Base-by-base conservation (phyloP, 1,140 invertebrate genomes). In the Ruditapes philippinarum region DNA sequence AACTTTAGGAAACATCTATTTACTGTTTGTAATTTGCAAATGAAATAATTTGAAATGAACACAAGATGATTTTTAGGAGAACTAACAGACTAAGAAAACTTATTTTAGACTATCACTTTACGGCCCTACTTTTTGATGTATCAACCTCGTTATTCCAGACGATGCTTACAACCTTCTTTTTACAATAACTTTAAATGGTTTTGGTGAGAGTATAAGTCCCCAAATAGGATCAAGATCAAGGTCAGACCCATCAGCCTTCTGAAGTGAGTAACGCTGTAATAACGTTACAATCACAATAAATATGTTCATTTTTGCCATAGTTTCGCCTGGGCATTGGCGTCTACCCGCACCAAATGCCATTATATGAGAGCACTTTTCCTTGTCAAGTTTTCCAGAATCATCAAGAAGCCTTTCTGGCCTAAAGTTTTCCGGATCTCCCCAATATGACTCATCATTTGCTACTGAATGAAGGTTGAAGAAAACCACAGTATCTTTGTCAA, bases 391-490 rank as follows among this genome's bases (percentile, higher is more conserved):
- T 7, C 42, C 42, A 22, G 45, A 14, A 12, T 45, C 25, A 49
- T 45, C 33, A 28, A 78, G 49, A 2, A 78, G 28, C 28, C 74
- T 9, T 19, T 49, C 74, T n/a, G 74, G 74, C 1, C 74, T 17
- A 49, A 78, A 78, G 5, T 1, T 33, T 28, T 78, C 74, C 28
- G 42, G 74, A 38, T 78, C 74, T 45, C 74, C 40, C 74, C 74
- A 78, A 45, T 65, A 51, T 1, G 57, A 36, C 12, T 65, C 22
- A 12, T 81, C 40, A 33, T 81, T 54, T 88, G 12, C 87, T 83
- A 85, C 93, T 25, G 57, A 62, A 62, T 62, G 57, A 62, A 62
- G 57, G n/a, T 57, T 57, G 5, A 57, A 57, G 9, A 57, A 4
- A 22, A 74, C 70, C 7, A 74, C 70, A 1, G 70, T 74, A 25